Conservation (phyloP, 2,113 vertebrate species). For the Nothoprocta pentlandii region DNA sequence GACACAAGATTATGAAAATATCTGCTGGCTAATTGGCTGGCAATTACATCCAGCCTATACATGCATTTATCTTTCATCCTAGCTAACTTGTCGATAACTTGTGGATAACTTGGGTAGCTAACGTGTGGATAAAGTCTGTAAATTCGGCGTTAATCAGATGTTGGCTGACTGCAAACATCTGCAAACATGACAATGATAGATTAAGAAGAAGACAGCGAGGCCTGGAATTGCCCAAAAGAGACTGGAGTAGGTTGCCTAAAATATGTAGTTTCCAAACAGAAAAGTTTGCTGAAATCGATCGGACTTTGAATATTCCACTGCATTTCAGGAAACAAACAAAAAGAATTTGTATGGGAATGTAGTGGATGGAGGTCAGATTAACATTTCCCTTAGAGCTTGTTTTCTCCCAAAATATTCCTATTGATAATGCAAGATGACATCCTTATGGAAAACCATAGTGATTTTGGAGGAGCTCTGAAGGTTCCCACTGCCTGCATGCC, state of each 20-base stretch:
- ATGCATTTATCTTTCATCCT: rapidly evolving
- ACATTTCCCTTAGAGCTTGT: background rate
- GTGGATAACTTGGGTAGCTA: background rate
- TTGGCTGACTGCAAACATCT: background rate
- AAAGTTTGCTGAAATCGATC: background rate
- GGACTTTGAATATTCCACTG: background rate
- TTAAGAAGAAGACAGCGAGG: background rate
- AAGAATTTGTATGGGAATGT: rapidly evolving
- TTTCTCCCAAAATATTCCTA: background rate
- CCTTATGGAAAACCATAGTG: background rate
- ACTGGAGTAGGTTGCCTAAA: background rate
- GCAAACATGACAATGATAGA: background rate
- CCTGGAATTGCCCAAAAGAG: background rate
- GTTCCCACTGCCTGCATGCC: background rate
- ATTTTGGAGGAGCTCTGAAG: background rate
- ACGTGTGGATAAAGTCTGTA: background rate
- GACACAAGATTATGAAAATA: background rate
- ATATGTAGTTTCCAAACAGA: background rate
- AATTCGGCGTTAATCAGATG: background rate
- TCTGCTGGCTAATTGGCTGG: background rate
- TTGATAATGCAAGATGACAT: background rate
- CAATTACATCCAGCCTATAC: too few relatives aligned
- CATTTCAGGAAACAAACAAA: background rate
- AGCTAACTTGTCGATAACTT: too few relatives aligned
- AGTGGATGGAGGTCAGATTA: background rate